phyloP scores from a whole-genome alignment of 2,797 vertebrate species.

The Girardinus metallicus region DNA sequence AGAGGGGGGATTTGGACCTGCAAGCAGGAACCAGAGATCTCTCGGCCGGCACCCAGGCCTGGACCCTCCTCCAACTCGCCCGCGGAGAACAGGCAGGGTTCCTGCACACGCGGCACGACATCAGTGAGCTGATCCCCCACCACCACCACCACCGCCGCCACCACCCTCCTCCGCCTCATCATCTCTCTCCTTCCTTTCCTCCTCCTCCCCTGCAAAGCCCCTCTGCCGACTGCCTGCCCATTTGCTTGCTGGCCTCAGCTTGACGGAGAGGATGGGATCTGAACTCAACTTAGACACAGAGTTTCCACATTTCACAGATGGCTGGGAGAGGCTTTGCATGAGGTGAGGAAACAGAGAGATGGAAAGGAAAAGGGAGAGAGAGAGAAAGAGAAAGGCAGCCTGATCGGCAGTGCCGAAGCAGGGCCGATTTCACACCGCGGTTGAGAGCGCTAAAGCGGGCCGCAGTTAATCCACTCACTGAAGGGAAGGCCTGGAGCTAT shows the following conservation, averaged over 20 bases:
- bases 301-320: slow-evolving; percentile 88
- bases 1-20: slow-evolving; percentile 81
- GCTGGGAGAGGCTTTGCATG: slow-evolving; percentile 82
- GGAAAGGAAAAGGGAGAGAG: slow-evolving; percentile 40
- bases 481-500: slow-evolving; percentile 82
- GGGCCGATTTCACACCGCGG: slow-evolving; percentile 84
- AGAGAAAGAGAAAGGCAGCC: slow-evolving; percentile 53
- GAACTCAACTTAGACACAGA: slow-evolving; percentile 86
- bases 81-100: slow-evolving; percentile 82
- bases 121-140: slow-evolving; percentile 75
- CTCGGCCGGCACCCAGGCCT: slow-evolving; percentile 78
- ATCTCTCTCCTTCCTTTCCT: slow-evolving; percentile 29
- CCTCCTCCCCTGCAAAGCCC: slow-evolving; percentile 39
- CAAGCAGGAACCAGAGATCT: slow-evolving; percentile 80
- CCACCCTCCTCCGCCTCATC: slow-evolving; percentile 8
- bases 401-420: slow-evolving; percentile 63
- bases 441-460: slow-evolving; percentile 80
- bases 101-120: slow-evolving; percentile 81
- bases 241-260: slow-evolving; percentile 79
- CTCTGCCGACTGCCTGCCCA: slow-evolving; percentile 71
- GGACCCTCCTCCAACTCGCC: slow-evolving; percentile 83
- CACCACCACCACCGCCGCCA: slow-evolving; percentile 1
- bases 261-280: slow-evolving; percentile 81
- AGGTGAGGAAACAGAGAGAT: slow-evolving; percentile 77
- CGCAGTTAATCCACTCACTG: slow-evolving; percentile 84